Base-by-base conservation (phyloP, 2,797 vertebrate genomes). In the Sebastolobus alascanus region DNA sequence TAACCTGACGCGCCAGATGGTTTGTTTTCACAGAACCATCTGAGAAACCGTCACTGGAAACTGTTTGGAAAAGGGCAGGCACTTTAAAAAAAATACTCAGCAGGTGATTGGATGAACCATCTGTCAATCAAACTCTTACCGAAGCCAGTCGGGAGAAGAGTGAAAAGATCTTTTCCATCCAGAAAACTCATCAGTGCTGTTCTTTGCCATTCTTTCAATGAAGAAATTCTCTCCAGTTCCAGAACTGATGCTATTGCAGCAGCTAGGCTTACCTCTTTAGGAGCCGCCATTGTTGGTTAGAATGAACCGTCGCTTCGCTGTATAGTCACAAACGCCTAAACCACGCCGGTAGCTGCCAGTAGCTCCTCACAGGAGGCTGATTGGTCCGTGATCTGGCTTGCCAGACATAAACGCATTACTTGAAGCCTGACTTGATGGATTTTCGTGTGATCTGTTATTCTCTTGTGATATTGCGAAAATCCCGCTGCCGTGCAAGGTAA, bases 221-320 rank as follows among this genome's bases (percentile, higher is more conserved):
- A 54, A 54, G n/a, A n/a, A 22, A n/a, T 22, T 20, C 52, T 22
- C 52, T 54, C 52, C 52, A 54, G 52, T 22, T 54, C 50, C 14
- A 54, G 0, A 54, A 54, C 20, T 54, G 20, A 54, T 54, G 50
- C 50, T 0, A 22, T 0, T n/a, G 50, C 20, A n/a, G 50, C 50
- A 54, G 18, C 50, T 54, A n/a, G 0, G n/a, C 50, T 11, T 22
- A 0, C 50, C 20, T 54, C 50, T 22, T n/a, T 11, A n/a, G n/a
- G 50, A 54, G 20, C 52, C n/a, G n/a, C 52, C 4, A 22, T 54
- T 54, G n/a, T n/a, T 54, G 18, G 18, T 54, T 54, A 0, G 9
- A 54, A 22, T 5, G 10, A 22, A 22, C 52, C 3, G n/a, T 22
- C n/a, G 9, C 20, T 0, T 52, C 18, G 8, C 0, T n/a, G 8